Base-by-base conservation (phyloP, 2,113 vertebrate genomes). In the Dolichotis patagonum region DNA sequence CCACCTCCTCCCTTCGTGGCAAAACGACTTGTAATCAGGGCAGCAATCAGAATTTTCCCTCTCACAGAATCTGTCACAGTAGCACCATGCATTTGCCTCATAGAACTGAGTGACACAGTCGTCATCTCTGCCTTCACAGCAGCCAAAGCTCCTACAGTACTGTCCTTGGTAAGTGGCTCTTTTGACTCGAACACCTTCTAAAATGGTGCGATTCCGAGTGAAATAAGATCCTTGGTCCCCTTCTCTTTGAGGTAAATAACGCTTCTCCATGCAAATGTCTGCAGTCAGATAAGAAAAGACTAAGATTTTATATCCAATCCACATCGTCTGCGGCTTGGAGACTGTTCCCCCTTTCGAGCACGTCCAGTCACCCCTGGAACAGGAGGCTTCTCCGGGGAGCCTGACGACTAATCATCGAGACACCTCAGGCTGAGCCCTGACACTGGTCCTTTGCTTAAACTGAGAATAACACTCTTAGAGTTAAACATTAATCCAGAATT, bases 1-100 rank as follows among this genome's bases (percentile, higher is more conserved):
- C 97, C 63, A 92, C 93, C 93, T 96, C 85, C 95, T 92, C 38
- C 88, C 90, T 95, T 95, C 94, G 26, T 0, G 94, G 86, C 99
- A 99, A 69, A 97, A 98, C 38, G 97, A 96, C 98, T 98, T 98
- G 97, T 98, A 99, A 94, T 99, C 99, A 81, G 98, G 97, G 89
- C 98, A 99, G 56, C 99, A 99, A 86, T 99, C 99, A 78, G 98
- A 96, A 88, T 95, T 96, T 38, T 97, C 94, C 92, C 97, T 96
- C 77, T 98, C 97, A 94, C 98, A 99, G 97, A 98, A 98, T 71
- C 97, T 97, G 60, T 99, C 99, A 93, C 99, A 99, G 94, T 99
- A 99, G 88, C 99, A 99, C 35, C 98, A 0, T 13, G 98, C 98
- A 96, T 97, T 97, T 56, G 35, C 98, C 85, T 98, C 98, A 82